These are phyloP conservation scores for Mesaphorura yosii DNA, from an alignment of 1,140 invertebrate species.

Conservation along the genomic window DNA sequence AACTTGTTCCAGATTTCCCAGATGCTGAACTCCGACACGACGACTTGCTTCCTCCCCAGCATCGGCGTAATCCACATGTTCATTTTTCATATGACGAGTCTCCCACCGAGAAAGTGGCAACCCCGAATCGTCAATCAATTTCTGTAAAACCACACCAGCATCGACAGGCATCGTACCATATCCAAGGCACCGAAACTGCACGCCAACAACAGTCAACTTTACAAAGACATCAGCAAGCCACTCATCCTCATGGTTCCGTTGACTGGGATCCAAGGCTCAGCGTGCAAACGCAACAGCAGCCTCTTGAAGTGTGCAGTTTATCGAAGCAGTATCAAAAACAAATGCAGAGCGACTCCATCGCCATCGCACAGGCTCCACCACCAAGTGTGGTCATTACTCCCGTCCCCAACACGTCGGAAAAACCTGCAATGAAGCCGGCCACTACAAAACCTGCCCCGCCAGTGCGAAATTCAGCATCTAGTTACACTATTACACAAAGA, in stretches of 20 bases:
- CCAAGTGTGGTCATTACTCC: neutral
- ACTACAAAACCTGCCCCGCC: constrained; percentile 2
- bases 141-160: no score
- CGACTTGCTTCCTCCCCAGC: neutral
- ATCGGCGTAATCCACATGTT: no score
- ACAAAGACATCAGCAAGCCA: no score
- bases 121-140: no score
- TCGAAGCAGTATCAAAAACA: no score
- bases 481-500: constrained; percentile 7
- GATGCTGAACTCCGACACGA: neutral
- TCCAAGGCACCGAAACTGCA: no score
- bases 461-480: neutral
- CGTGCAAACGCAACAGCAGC: neutral
- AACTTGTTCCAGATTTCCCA: neutral
- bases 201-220: no score
- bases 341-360: neutral
- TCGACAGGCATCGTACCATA: no score
- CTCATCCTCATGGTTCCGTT: no score
- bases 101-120: no score
- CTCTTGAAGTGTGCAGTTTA: neutral
- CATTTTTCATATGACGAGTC: no score
- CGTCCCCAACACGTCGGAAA: neutral
- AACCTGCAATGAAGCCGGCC: neutral
- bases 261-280: neutral
- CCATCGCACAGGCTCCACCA: neutral